These are phyloP conservation scores for Hydroisotoma schaefferi DNA, from an alignment of 2,888 invertebrate species.

Conservation along the genomic window DNA sequence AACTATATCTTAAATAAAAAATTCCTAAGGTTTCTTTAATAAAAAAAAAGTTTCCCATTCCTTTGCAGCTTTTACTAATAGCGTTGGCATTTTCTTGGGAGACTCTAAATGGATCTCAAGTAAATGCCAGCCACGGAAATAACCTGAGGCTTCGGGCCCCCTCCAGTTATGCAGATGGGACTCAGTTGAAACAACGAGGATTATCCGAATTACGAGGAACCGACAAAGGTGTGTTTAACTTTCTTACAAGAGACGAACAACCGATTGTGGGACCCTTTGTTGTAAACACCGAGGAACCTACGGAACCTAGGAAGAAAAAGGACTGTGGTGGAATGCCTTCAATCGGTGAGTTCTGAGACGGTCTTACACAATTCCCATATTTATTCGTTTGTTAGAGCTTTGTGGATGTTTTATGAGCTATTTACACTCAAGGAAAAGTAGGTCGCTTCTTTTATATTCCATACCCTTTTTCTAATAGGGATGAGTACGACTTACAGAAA, in stretches of 20 bases:
- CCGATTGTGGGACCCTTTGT: slow-evolving; percentile 19
- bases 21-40: no score
- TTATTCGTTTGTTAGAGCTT: slow-evolving; percentile 1
- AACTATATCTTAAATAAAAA: neutral
- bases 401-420: neutral
- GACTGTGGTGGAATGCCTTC: slow-evolving; percentile 27
- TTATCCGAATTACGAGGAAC: neutral
- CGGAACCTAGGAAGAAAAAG: slow-evolving; percentile 29
- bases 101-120: neutral
- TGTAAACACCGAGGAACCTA: neutral
- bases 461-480: no score
- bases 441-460: no score
- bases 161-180: neutral
- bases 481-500: no score
- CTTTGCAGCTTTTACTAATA: slow-evolving; percentile 9
- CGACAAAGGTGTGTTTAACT: no score
- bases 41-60: no score
- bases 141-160: slow-evolving; percentile 11
- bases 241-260: slow-evolving; percentile 8
- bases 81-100: slow-evolving; percentile 11
- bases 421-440: neutral
- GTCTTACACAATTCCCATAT: no score
- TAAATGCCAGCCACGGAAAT: slow-evolving; percentile 5
- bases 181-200: neutral
- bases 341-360: slow-evolving; percentile 10